phyloP scores from a whole-genome alignment of 2,888 invertebrate genomes.

The Phalera bucephala region DNA sequence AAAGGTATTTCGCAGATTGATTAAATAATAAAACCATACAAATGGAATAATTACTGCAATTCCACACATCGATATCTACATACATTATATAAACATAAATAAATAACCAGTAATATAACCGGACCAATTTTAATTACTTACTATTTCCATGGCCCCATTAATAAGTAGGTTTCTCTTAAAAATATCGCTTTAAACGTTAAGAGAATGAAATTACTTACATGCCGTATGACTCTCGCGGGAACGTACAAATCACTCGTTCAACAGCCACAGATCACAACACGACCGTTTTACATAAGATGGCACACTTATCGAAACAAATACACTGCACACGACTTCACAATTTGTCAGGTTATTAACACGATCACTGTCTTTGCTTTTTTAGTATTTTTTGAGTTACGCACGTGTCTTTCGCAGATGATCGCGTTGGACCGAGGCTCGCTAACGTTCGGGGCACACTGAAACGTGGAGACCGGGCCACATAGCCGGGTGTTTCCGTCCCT shows the following conservation, averaged over 20 bases:
- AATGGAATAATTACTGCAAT: too few species aligned
- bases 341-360: slow-evolving; percentile 21
- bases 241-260: slow-evolving; percentile 20
- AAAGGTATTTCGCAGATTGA: too few species aligned
- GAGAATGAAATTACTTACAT: slow-evolving; percentile 30
- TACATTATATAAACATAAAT: too few species aligned
- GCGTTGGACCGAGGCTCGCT: slow-evolving; percentile 55
- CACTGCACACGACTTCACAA: slow-evolving; percentile 31
- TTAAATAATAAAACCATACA: too few species aligned
- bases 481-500: slow-evolving; percentile 49
- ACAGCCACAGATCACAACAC: slow-evolving; percentile 27
- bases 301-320: slow-evolving; percentile 30
- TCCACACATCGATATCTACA: too few species aligned
- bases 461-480: slow-evolving; percentile 62
- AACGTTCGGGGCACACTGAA: slow-evolving; percentile 70
- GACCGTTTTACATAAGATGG: slow-evolving; percentile 14
- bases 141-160: too few species aligned
- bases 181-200: slow-evolving; percentile 9
- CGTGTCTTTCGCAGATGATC: slow-evolving; percentile 35
- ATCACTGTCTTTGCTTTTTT: slow-evolving; percentile 37
- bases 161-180: too few species aligned
- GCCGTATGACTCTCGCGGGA: slow-evolving; percentile 19
- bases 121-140: too few species aligned
- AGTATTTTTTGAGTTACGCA: slow-evolving; percentile 39
- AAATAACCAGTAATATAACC: too few species aligned